These are phyloP conservation scores for Agrochola litura DNA, from an alignment of 2,888 invertebrate genomes.

Conservation along the genomic window DNA sequence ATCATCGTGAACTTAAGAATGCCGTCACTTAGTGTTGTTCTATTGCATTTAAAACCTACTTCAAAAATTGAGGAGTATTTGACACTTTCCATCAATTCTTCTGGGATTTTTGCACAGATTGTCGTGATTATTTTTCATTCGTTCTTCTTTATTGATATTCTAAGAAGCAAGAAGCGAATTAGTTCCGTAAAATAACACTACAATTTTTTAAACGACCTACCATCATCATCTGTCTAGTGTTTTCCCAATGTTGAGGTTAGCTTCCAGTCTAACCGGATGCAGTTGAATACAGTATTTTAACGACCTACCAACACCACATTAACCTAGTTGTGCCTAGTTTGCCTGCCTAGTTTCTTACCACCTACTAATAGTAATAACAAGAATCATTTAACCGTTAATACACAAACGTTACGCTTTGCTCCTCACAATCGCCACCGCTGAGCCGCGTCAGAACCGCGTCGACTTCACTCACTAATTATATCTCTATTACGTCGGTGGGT, in stretches of 20 bases:
- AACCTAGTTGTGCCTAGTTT: too few species aligned
- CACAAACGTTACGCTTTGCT: not conserved
- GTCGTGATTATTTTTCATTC: not conserved
- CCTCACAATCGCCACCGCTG: not conserved
- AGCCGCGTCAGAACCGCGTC: conserved; percentile 2
- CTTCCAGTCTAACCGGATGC: not conserved
- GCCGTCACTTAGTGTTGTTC: not conserved
- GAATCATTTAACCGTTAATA: not conserved
- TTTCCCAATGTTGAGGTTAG: not conserved
- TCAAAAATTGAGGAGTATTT: not conserved
- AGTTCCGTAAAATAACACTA: too few species aligned
- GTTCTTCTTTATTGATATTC: not conserved
- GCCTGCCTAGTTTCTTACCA: not conserved
- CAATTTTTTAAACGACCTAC: not conserved
- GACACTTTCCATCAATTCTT: too few species aligned
- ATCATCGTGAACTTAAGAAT: not conserved
- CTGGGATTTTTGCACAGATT: not conserved
- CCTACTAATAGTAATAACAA: conserved; percentile 1
- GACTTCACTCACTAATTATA: conserved; percentile 7
- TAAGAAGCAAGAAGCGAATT: not conserved
- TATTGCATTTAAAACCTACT: not conserved
- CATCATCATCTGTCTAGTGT: not conserved
- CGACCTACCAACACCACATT: not conserved
- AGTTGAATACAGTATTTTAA: not conserved
- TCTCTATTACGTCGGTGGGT: not conserved